These are phyloP conservation scores for Hermetia illucens DNA, from an alignment of 1,140 invertebrate genomes.

Conservation along the genomic window DNA sequence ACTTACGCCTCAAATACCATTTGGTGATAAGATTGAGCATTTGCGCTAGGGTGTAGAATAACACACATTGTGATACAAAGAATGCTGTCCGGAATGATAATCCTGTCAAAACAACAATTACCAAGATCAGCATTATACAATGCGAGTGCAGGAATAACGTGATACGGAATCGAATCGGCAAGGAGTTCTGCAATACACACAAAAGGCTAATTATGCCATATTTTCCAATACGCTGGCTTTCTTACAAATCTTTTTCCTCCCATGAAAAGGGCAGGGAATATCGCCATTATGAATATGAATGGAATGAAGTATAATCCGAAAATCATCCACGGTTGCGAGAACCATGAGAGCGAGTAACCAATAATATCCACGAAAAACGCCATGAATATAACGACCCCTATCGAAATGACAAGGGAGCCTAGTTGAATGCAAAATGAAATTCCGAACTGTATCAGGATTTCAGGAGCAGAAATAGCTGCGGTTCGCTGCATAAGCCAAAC, in stretches of 20 bases:
- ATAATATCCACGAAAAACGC: slow-evolving; percentile 34
- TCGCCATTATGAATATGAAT: slow-evolving; percentile 17
- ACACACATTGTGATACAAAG: too few relatives aligned
- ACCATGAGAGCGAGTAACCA: slow-evolving; percentile 49
- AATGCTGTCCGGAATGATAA: too few relatives aligned
- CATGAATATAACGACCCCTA: slow-evolving; percentile 31
- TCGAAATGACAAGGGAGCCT: slow-evolving; percentile 15
- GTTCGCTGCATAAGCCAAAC: neutral
- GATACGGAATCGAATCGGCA: too few relatives aligned
- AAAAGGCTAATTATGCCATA: too few relatives aligned
- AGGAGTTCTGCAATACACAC: too few relatives aligned
- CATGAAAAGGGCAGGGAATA: slow-evolving; percentile 16
- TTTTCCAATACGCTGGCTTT: too few relatives aligned
- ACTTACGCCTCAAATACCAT: too few relatives aligned
- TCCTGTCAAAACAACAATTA: too few relatives aligned
- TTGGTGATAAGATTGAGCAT: too few relatives aligned
- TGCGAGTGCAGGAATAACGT: too few relatives aligned
- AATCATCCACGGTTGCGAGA: slow-evolving; percentile 45
- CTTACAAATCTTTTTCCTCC: neutral
- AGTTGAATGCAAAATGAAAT: neutral
- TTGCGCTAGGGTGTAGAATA: too few relatives aligned
- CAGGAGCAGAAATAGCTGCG: neutral
- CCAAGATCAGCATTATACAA: too few relatives aligned
- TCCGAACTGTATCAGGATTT: slow-evolving; percentile 6
- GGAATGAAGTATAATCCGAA: slow-evolving; percentile 37